phyloP scores from a whole-genome alignment of 2,888 invertebrate species.

The Psylliodes chrysocephalus region DNA sequence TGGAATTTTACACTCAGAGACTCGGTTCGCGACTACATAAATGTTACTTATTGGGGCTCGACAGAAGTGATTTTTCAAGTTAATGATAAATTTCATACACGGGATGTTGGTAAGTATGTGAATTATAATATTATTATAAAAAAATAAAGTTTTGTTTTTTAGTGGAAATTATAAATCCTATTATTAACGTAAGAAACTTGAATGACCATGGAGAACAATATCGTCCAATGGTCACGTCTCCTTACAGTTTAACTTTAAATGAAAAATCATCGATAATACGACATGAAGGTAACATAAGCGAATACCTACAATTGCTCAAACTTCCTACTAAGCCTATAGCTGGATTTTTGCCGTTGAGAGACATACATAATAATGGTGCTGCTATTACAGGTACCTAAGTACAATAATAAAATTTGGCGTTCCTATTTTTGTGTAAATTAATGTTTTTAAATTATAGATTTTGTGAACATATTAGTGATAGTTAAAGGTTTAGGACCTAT shows the following conservation, averaged over 20 bases:
- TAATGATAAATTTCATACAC: conserved; percentile 73
- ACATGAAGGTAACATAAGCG: conserved; percentile 67
- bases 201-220: conserved; percentile 70
- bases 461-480: conserved; percentile 76
- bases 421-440: too few species aligned
- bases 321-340: conserved; percentile 74
- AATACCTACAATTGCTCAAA: conserved; percentile 68
- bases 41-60: conserved; percentile 81
- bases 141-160: conserved; percentile 41
- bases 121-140: background rate
- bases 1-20: conserved; percentile 82
- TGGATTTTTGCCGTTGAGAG: conserved; percentile 67
- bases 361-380: conserved; percentile 65
- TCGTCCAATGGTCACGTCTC: conserved; percentile 74
- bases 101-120: conserved; percentile 72
- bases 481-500: conserved; percentile 72
- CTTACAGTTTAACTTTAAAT: conserved; percentile 73
- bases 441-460: conserved; percentile 53
- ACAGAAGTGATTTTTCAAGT: conserved; percentile 71
- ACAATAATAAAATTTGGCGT: too few species aligned
- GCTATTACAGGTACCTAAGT: conserved; percentile 51
- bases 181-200: conserved; percentile 67
- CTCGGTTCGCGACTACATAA: conserved; percentile 76
- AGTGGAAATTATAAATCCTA: conserved; percentile 78
- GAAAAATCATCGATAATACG: conserved; percentile 71